Evolutionary conservation across 2,888 invertebrate species (phyloP).

Genomic region (Plebejus melissa): DNA sequence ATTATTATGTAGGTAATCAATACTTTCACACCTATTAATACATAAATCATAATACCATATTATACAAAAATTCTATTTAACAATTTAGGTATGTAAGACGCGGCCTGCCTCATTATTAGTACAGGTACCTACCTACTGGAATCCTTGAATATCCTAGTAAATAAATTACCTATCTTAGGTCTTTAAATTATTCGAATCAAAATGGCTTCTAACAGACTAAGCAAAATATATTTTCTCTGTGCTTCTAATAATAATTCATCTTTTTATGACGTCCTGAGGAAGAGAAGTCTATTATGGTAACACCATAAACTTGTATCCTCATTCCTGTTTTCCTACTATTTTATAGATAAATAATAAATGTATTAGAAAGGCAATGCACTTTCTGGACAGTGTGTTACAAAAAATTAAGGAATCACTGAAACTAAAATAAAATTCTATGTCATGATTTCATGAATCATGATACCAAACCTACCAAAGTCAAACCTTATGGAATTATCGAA

Average conservation of each 20-base stretch:
- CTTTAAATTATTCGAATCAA: background rate
- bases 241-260: background rate
- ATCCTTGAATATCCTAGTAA: background rate
- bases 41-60: no score
- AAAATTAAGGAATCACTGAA: background rate
- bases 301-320: slow-evolving; percentile 3
- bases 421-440: background rate
- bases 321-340: slow-evolving; percentile 28
- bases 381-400: background rate
- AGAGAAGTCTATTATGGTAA: slow-evolving; percentile 17
- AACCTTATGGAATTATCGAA: no score
- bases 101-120: background rate
- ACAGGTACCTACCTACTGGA: background rate
- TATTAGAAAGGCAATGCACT: background rate
- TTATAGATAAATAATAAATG: background rate
- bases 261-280: slow-evolving; percentile 17
- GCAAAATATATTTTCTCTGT: no score
- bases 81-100: background rate
- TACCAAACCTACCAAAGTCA: no score
- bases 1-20: no score
- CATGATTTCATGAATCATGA: no score
- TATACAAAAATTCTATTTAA: no score
- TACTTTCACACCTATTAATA: no score
- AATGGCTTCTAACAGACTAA: background rate
- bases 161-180: background rate